Conservation (phyloP, 2,888 invertebrate genomes). For the Priocnemis perturbator region DNA sequence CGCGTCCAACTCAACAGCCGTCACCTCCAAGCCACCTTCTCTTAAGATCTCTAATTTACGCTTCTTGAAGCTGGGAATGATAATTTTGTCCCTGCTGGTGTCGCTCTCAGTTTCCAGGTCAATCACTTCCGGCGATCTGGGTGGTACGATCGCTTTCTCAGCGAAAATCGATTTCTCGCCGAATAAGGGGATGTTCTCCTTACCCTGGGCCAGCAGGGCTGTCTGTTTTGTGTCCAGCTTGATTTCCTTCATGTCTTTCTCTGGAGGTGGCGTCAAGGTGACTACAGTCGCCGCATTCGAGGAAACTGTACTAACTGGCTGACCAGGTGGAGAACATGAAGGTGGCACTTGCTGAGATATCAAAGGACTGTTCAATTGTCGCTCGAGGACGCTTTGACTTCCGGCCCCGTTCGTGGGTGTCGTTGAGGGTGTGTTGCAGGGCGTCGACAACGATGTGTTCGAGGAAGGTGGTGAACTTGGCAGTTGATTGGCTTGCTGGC, state of each 20-base stretch:
- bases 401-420: slow-evolving; percentile 63
- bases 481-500: slow-evolving; percentile 62
- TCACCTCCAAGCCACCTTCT: slow-evolving; percentile 86
- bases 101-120: slow-evolving; percentile 77
- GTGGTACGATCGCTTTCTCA: slow-evolving; percentile 76
- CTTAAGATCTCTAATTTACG: slow-evolving; percentile 85
- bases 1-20: slow-evolving; percentile 77
- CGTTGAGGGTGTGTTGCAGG: slow-evolving; percentile 67
- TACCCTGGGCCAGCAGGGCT: slow-evolving; percentile 76
- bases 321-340: slow-evolving; percentile 62
- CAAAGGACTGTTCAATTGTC: slow-evolving; percentile 67
- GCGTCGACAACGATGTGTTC: slow-evolving; percentile 66
- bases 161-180: slow-evolving; percentile 69
- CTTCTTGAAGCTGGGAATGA: slow-evolving; percentile 79
- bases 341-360: slow-evolving; percentile 61
- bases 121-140: slow-evolving; percentile 81
- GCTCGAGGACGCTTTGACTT: slow-evolving; percentile 67
- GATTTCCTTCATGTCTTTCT: slow-evolving; percentile 72
- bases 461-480: slow-evolving; percentile 71
- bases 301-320: slow-evolving; percentile 62
- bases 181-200: slow-evolving; percentile 78
- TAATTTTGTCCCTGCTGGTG: slow-evolving; percentile 67
- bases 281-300: slow-evolving; percentile 73
- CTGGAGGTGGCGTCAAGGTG: slow-evolving; percentile 74
- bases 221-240: slow-evolving; percentile 70